phyloP scores from a whole-genome alignment of 1,140 invertebrate species.

The Stenopsyche tienmushanensis region DNA sequence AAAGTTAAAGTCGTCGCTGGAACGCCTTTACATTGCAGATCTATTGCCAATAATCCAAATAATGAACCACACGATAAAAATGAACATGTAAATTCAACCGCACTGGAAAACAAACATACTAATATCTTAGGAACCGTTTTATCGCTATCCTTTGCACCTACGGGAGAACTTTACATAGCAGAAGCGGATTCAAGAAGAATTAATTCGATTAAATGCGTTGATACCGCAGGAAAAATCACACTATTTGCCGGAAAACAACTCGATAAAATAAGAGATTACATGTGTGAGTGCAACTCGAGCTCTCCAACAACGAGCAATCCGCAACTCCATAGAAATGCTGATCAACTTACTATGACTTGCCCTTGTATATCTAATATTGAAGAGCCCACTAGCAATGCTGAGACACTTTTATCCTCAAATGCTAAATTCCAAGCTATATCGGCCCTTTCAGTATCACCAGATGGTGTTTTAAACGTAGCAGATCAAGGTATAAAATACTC shows the following conservation, averaged over 20 bases:
- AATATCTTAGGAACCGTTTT: constrained; percentile 73
- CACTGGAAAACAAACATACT: constrained; percentile 50
- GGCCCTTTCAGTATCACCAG: constrained; percentile 88
- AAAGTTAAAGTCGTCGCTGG: constrained; percentile 90
- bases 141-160: constrained; percentile 87
- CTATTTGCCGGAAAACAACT: constrained; percentile 78
- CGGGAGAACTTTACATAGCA: constrained; percentile 90
- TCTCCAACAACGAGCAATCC: constrained; percentile 57
- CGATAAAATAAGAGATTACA: constrained; percentile 57
- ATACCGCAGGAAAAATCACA: constrained; percentile 80
- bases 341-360: constrained; percentile 55
- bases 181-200: constrained; percentile 88
- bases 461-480: constrained; percentile 90
- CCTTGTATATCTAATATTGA: constrained; percentile 61
- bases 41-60: constrained; percentile 44
- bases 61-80: constrained; percentile 32
- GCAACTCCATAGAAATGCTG: constrained; percentile 44
- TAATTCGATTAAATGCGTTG: constrained; percentile 82
- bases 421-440: constrained; percentile 89
- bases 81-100: constrained; percentile 32
- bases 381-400: constrained; percentile 71
- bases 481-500: constrained; percentile 75
- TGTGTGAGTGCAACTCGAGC: constrained; percentile 61
- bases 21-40: constrained; percentile 81
- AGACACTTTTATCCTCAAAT: constrained; percentile 85